Base-by-base conservation (phyloP, 1,140 invertebrate species). In the Hylyphantes graminicola region DNA sequence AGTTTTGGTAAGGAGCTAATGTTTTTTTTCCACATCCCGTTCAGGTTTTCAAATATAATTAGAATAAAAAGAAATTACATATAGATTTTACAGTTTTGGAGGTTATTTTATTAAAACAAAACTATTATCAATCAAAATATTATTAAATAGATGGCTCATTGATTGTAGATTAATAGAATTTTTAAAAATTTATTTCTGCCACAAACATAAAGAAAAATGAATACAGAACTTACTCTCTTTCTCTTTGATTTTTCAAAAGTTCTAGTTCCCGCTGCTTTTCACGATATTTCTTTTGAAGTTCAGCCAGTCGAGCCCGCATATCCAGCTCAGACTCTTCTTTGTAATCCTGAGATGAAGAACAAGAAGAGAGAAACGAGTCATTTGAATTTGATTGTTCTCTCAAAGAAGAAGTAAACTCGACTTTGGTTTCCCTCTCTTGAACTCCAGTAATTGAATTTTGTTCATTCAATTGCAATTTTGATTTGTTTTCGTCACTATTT, bases 211-310 rank as follows among this genome's bases (percentile, higher is more conserved):
- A 63, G 15, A n/a, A 13, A n/a, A 64, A n/a, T n/a, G 17, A 63
- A 2, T 35, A 1, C 11, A 11, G 8, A 17, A 21, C 63, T 68
- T 92, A 86, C 91, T 92, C 6, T 91, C 91, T 81, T 90, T 92
- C 87, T 74, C 88, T 89, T 85, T 88, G 89, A 61, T 87, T 88
- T 65, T 88, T 88, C 19, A 97, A 90, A 85, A 93, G 94, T 55
- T 93, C 88, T 3, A 96, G 89, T 89, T 96, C 94, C 73, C 92
- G 93, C 88, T 96, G 94, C 88, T 95, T 96, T 87, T 96, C 94
- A 84, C 93, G 93, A 88, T 95, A 96, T 87, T 95, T 93, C 65
- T 93, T 91, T 87, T 96, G 94, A 53, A 97, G 91, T 59, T 96
- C 94, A 0, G 94, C 94, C 78, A 96, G 88, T 61, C 93, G 91